Evolutionary conservation across 2,797 vertebrate species (phyloP).

Genomic region (Paramormyrops hopkinsi): DNA sequence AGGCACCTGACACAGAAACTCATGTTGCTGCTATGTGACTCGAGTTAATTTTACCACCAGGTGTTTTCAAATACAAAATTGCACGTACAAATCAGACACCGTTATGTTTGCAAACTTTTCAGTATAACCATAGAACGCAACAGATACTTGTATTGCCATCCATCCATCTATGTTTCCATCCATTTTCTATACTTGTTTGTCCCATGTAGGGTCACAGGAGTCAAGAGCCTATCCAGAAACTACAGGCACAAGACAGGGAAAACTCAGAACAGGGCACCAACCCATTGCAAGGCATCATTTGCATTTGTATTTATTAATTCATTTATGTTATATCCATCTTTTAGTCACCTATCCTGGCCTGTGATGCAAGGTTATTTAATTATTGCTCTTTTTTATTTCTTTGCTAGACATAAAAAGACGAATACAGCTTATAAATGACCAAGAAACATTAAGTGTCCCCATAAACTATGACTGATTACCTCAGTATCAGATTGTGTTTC

Average conservation of each 20-base stretch:
- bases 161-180: neutral
- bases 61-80: neutral
- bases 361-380: neutral
- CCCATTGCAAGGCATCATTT: neutral
- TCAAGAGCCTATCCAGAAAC: neutral
- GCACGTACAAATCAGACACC: neutral
- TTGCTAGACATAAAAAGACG: neutral
- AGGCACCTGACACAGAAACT: neutral
- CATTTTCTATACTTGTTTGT: neutral
- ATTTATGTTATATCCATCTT: neutral
- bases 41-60: neutral
- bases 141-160: neutral
- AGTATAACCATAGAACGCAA: neutral
- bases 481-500: neutral
- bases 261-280: neutral
- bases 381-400: neutral
- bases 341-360: neutral
- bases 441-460: neutral
- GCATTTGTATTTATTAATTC: neutral
- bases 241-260: neutral
- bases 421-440: neutral
- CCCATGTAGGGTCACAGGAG: neutral
- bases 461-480: neutral
- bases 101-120: neutral
- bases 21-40: neutral